phyloP scores from a whole-genome alignment of 1,140 invertebrate genomes.

The Brachionus koreanus region DNA sequence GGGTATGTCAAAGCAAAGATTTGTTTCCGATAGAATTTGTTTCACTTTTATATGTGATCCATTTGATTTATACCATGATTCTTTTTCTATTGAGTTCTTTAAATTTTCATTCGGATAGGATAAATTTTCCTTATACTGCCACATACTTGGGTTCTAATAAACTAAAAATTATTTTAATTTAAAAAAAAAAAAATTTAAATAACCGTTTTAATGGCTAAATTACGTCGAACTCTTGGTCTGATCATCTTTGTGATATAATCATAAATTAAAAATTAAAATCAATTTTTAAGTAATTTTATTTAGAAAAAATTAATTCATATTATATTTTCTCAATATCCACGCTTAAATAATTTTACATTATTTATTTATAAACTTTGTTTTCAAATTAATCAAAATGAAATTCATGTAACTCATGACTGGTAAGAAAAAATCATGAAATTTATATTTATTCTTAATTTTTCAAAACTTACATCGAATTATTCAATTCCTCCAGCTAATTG shows the following conservation, averaged over 20 bases:
- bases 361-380: neutral
- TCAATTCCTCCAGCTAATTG: constrained; percentile 23
- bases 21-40: constrained; percentile 28
- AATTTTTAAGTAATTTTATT: neutral
- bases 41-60: neutral
- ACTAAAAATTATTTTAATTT: neutral
- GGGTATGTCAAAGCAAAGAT: constrained; percentile 15
- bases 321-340: neutral
- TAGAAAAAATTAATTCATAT: neutral
- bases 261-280: neutral
- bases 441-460: neutral
- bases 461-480: constrained; percentile 41
- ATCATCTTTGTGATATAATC: neutral
- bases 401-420: constrained; percentile 35
- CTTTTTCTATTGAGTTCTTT: constrained; percentile 30
- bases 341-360: neutral
- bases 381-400: constrained; percentile 14
- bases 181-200: neutral
- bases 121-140: constrained; percentile 23
- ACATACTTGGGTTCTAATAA: neutral
- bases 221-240: neutral
- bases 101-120: constrained; percentile 16
- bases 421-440: neutral
- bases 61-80: constrained; percentile 23
- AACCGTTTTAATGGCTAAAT: constrained; percentile 28